phyloP scores from a whole-genome alignment of 2,797 vertebrate species.

The Knipowitschia caucasica region DNA sequence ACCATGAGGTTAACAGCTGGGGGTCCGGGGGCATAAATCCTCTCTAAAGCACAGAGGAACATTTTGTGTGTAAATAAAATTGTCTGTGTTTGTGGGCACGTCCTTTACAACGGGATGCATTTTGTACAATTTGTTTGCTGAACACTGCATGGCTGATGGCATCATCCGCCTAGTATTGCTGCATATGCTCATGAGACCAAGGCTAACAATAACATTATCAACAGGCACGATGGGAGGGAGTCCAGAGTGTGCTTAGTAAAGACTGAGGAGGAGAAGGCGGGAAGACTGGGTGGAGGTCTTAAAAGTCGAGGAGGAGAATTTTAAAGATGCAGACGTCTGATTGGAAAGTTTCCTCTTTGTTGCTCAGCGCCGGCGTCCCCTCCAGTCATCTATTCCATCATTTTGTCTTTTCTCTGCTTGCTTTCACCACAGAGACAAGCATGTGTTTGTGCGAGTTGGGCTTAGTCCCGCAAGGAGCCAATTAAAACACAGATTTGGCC shows the following conservation, averaged over 20 bases:
- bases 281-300: slow-evolving; percentile 33
- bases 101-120: slow-evolving; percentile 20
- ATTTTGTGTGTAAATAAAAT: slow-evolving; percentile 23
- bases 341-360: slow-evolving; percentile 61
- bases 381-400: slow-evolving; percentile 63
- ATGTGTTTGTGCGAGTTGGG: slow-evolving; percentile 49
- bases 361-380: slow-evolving; percentile 26
- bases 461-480: slow-evolving; percentile 74
- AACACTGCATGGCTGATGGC: slow-evolving; percentile 43
- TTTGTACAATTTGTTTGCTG: slow-evolving; percentile 31
- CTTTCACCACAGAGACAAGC: slow-evolving; percentile 40
- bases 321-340: slow-evolving; percentile 41
- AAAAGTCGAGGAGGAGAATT: slow-evolving; percentile 37
- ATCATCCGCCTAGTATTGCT: slow-evolving; percentile 53
- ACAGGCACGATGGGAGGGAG: slow-evolving; percentile 57
- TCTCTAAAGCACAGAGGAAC: slow-evolving; percentile 21
- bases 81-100: slow-evolving; percentile 24
- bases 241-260: slow-evolving; percentile 19
- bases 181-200: slow-evolving; percentile 52
- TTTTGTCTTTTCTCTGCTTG: slow-evolving; percentile 56
- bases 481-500: slow-evolving; percentile 75
- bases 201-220: slow-evolving; percentile 67
- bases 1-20: no score
- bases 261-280: slow-evolving; percentile 22
- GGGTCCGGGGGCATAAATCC: no score